These are phyloP conservation scores for Psammodynastes pulverulentus DNA, from an alignment of 2,113 vertebrate genomes.

Conservation along the genomic window DNA sequence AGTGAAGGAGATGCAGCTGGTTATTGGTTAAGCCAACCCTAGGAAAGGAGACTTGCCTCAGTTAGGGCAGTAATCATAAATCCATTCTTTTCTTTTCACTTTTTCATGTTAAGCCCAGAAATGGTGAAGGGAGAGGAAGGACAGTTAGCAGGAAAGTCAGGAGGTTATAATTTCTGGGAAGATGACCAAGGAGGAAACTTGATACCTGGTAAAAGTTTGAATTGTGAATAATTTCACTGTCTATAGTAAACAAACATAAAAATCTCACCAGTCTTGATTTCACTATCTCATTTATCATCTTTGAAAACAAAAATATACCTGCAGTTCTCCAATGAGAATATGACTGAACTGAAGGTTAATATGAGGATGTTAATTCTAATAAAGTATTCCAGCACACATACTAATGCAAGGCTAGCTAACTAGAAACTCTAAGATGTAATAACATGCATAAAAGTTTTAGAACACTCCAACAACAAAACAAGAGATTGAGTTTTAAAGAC, in stretches of 20 bases:
- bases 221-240: background rate
- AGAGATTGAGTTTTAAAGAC: background rate
- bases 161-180: too few relatives aligned
- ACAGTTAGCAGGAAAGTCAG: too few relatives aligned
- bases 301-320: background rate
- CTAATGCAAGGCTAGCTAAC: background rate
- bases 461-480: background rate
- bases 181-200: background rate
- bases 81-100: too few relatives aligned
- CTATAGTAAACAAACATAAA: background rate
- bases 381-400: slow-evolving; percentile 22
- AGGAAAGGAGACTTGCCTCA: too few relatives aligned
- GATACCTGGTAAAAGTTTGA: background rate
- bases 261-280: background rate
- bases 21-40: too few relatives aligned
- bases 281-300: background rate
- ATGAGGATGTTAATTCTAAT: slow-evolving; percentile 15
- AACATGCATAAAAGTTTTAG: background rate
- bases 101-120: too few relatives aligned
- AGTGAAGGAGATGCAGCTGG: too few relatives aligned
- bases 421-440: background rate
- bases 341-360: slow-evolving; percentile 1
- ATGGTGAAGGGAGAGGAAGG: too few relatives aligned
- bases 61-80: too few relatives aligned
- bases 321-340: background rate